A percentile compares a stretch with the other conserved stretches of the same genome.
These are phyloP conservation scores for Spinibarbus caldwelli DNA, from an alignment of 2,797 vertebrate species.

Conservation along the genomic window DNA sequence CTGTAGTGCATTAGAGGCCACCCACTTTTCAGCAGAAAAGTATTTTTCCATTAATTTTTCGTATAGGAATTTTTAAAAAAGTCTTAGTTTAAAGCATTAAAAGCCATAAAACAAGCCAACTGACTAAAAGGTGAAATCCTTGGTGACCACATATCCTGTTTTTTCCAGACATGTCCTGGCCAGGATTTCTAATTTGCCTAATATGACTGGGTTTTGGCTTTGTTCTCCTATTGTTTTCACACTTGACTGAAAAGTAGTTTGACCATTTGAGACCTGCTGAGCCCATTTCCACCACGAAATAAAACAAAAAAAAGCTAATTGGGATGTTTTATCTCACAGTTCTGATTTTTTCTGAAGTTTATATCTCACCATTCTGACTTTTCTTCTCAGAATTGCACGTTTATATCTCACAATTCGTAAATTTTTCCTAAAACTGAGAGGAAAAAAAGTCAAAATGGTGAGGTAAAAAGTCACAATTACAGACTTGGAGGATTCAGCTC, in stretches of 20 bases:
- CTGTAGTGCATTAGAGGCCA: neutral
- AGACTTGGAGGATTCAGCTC: neutral
- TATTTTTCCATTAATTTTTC: neutral
- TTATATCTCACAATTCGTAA: too few species aligned
- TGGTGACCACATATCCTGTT: neutral
- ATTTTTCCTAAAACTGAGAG: too few species aligned
- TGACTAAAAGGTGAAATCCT: neutral
- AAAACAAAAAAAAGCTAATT: neutral
- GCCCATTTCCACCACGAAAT: neutral
- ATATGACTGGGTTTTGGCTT: neutral
- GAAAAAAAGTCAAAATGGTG: neutral
- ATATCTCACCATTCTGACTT: neutral
- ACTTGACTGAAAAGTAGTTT: neutral
- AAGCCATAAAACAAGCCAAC: neutral
- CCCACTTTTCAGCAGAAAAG: neutral
- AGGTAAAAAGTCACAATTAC: neutral
- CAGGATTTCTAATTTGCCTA: neutral
- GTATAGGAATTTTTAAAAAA: neutral
- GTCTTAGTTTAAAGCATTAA: neutral
- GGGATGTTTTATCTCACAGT: neutral
- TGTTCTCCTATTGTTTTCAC: neutral
- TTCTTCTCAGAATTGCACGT: neutral
- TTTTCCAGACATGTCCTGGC: neutral
- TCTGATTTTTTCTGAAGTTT: neutral
- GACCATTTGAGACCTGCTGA: neutral